Percentiles rank a stretch among this genome's conserved stretches.
phyloP scores from a whole-genome alignment of 2,888 invertebrate genomes.

The Protophormia terraenovae region DNA sequence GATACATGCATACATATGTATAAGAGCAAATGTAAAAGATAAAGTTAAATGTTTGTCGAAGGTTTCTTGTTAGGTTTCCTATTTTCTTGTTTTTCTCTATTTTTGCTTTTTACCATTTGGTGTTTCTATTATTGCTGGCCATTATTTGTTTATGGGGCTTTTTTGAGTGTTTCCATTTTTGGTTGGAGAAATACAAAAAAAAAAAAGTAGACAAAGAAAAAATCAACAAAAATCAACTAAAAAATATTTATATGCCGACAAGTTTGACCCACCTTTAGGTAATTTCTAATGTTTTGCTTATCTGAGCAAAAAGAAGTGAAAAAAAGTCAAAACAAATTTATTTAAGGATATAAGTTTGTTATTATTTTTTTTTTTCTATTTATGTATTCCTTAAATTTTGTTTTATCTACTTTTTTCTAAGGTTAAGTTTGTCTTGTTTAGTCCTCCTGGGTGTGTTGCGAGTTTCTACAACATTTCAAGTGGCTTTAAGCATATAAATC shows the following conservation, averaged over 20 bases:
- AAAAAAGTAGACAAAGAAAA: no score
- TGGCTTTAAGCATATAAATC: slow-evolving; percentile 41
- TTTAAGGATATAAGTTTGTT: background rate
- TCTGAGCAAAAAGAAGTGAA: background rate
- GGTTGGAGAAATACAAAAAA: background rate
- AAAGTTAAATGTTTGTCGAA: slow-evolving; percentile 44
- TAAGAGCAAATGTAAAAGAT: background rate
- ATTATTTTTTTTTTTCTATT: background rate
- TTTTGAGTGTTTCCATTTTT: background rate
- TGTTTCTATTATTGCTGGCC: background rate
- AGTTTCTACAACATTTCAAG: background rate
- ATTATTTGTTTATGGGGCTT: slow-evolving; percentile 11
- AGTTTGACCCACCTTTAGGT: slow-evolving; percentile 59
- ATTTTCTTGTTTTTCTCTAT: no score
- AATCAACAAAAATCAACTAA: background rate
- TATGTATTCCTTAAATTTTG: background rate
- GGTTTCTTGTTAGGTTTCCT: slow-evolving; percentile 16
- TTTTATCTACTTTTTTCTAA: slow-evolving; percentile 18
- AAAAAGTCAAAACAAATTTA: background rate
- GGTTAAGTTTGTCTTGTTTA: background rate
- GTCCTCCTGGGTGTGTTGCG: background rate
- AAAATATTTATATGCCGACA: slow-evolving; percentile 31
- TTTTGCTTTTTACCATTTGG: background rate
- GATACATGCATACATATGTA: no score
- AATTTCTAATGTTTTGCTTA: slow-evolving; percentile 31